Base-by-base conservation (phyloP, 2,888 invertebrate species). In the Caenorhabditis virilis region DNA sequence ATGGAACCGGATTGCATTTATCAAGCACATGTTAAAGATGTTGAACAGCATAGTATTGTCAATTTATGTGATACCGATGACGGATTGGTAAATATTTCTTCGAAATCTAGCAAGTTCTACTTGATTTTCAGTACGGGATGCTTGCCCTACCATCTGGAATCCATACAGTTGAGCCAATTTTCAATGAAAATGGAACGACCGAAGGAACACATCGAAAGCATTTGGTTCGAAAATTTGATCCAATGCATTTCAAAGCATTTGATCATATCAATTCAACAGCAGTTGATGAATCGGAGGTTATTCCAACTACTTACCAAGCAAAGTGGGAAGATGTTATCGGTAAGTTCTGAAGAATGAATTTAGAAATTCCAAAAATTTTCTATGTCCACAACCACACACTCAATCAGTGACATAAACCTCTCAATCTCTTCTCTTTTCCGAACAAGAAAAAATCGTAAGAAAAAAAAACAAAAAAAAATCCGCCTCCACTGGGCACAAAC, bases 11-110 rank as follows among this genome's bases (percentile, higher is more conserved):
- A 73, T 48, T 80, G 79, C 50, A 59, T 80, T 54, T 80, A 80
- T 53, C 46, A 58, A 20, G 80, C 80, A 2, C 69, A 58, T 20
- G 77, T 81, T 41, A 60, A 56, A 33, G 76, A 71, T 25, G 58
- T 63, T 22, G 45, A 54, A 15, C 74, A 79, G 45, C 63, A 67
- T 35, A 69, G 72, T 38, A 78, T 79, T 59, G 78, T 80, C 61
- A 80, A 80, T 57, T 54, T 81, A 33, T 80, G 80, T 54, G 80
- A 80, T 45, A 56, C 57, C 22, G 69, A 79, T 43, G 74, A 75
- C 33, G 78, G 80, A 58, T 51, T 80, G 71, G 79, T 79, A 35
- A 54, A 76, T 42, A 23, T 42, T 25, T 4, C 16, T 36, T 36
- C 16, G 5, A 15, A n/a, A 36, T 36, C 11, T 9, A 36, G 13